Evolutionary conservation across 2,888 invertebrate species (phyloP).

Genomic region (Ennomos erosarius): DNA sequence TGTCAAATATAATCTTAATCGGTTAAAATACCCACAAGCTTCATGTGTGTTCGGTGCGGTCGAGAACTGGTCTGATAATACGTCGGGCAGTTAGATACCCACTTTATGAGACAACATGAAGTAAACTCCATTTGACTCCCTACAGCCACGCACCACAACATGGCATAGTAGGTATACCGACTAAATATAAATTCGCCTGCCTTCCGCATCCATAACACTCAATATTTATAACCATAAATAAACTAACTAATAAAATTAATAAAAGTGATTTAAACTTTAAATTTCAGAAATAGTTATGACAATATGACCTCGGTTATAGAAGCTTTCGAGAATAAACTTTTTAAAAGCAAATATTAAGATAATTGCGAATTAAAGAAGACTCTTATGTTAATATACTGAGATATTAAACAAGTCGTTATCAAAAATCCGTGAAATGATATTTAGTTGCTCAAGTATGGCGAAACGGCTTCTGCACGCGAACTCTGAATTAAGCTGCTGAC

Average conservation of each 20-base stretch:
- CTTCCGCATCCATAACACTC: constrained; percentile 52
- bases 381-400: constrained; percentile 50
- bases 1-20: constrained; percentile 69
- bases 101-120: constrained; percentile 77
- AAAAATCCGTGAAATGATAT: constrained; percentile 53
- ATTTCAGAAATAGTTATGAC: constrained; percentile 30
- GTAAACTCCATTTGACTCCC: constrained; percentile 69
- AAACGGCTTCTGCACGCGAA: constrained; percentile 51
- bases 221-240: constrained; percentile 43
- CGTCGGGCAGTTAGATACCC: constrained; percentile 73
- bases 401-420: constrained; percentile 57
- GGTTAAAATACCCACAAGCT: constrained; percentile 63
- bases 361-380: constrained; percentile 57
- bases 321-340: constrained; percentile 43
- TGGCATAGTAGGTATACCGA: constrained; percentile 46
- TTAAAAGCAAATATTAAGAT: constrained; percentile 47
- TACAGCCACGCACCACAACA: constrained; percentile 38
- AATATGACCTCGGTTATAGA: constrained; percentile 46
- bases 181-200: constrained; percentile 55
- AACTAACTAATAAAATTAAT: constrained; percentile 24
- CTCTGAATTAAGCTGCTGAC: constrained; percentile 59
- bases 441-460: constrained; percentile 55
- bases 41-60: constrained; percentile 63
- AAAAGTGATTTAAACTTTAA: constrained; percentile 13
- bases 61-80: constrained; percentile 74